phyloP scores from a whole-genome alignment of 2,113 vertebrate genomes.

The Sorex fumeus region DNA sequence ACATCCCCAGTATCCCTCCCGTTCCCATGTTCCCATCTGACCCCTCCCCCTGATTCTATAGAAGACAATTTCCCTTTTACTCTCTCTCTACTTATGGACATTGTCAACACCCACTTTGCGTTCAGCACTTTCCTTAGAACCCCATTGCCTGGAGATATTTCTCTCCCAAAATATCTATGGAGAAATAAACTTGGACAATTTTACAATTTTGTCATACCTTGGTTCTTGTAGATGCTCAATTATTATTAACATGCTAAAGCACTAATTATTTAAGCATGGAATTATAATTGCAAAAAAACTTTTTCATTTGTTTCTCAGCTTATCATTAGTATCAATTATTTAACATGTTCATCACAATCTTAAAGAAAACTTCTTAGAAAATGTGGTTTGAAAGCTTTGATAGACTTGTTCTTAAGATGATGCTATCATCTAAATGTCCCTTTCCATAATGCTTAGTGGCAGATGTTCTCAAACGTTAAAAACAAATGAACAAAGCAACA shows the following conservation, averaged over 20 bases:
- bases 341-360: constrained; percentile 31
- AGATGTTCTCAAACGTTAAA: constrained; percentile 59
- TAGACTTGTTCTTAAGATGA: constrained; percentile 56
- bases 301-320: constrained; percentile 51
- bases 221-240: constrained; percentile 9
- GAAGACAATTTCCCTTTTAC: neutral
- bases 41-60: too few relatives aligned
- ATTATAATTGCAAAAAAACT: constrained; percentile 23
- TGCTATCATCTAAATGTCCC: constrained; percentile 14
- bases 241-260: constrained; percentile 23
- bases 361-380: constrained; percentile 46
- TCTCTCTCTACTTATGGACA: neutral
- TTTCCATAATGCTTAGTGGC: constrained; percentile 55
- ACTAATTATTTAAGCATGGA: neutral
- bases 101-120: neutral
- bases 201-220: constrained; percentile 30
- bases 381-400: constrained; percentile 35
- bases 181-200: constrained; percentile 8
- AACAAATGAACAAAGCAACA: constrained; percentile 1
- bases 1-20: too few relatives aligned
- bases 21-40: too few relatives aligned
- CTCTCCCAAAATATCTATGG: neutral
- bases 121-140: constrained; percentile 21
- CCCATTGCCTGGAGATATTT: neutral
- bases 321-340: constrained; percentile 57